Evolutionary conservation across 2,888 invertebrate genomes (phyloP).

Genomic region (Pardosa pseudoannulata): DNA sequence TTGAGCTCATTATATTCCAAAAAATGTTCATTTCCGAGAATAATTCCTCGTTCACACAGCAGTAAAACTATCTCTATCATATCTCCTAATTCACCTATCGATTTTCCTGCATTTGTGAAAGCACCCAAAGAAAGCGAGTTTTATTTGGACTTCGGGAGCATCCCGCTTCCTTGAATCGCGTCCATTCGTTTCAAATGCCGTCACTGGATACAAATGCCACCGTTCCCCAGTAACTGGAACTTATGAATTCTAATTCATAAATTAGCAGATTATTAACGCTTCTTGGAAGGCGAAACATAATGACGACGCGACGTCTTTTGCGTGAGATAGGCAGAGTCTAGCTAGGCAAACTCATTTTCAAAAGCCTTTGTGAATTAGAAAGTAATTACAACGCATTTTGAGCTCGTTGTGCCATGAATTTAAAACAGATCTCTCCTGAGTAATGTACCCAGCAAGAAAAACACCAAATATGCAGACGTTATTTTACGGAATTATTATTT

Average conservation of each 20-base stretch:
- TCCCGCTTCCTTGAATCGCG: background rate
- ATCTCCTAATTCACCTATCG: no score
- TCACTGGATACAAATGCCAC: background rate
- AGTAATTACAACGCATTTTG: background rate
- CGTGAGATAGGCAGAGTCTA: background rate
- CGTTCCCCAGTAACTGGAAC: background rate
- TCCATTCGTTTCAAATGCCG: background rate
- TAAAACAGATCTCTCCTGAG: background rate
- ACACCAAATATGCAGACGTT: no score
- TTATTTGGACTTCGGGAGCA: no score
- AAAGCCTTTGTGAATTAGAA: background rate
- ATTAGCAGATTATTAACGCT: slow-evolving; percentile 17
- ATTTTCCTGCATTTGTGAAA: no score
- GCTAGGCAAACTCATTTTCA: background rate
- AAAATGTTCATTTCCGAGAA: no score
- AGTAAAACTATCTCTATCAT: no score
- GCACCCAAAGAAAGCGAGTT: no score
- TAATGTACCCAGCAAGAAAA: no score
- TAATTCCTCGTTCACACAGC: no score
- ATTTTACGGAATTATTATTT: no score
- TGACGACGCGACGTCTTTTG: background rate
- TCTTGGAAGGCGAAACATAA: background rate
- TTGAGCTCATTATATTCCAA: no score
- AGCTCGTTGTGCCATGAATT: background rate
- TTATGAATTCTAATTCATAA: slow-evolving; percentile 13